Base-by-base conservation (phyloP, 2,888 invertebrate genomes). In the Vesta saturnalis region DNA sequence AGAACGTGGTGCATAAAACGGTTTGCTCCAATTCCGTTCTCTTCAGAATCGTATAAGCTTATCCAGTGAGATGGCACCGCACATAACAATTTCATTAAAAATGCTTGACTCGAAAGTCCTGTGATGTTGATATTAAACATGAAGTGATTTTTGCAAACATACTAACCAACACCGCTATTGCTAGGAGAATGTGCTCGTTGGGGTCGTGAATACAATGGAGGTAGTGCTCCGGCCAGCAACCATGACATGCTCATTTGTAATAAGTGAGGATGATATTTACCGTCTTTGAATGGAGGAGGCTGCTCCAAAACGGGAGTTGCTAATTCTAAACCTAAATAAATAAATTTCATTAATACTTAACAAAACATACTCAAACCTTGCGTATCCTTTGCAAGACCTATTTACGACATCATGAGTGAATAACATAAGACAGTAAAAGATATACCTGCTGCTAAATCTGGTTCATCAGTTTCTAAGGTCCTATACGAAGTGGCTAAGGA, bases 1-100 rank as follows among this genome's bases (percentile, higher is more conserved):
- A 95, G 87, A 2, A 96, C 93, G 85, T 96, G 96, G 80, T 95
- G 94, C 76, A 94, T 85, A 84, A 96, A 96, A 15, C 84, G 70
- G 86, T 96, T 96, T 64, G 92, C 89, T 21, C 95, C 96, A n/a
- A 92, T 85, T 0, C 96, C 97, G 84, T 95, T 94, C 69, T 93
- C 91, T 76, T 91, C 89, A 63, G 94, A 93, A 78, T 92, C 90
- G 85, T 96, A 97, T 60, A 97, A 85, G 69, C 92, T 86, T 60
- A 90, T 89, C 96, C 96, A 97, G 84, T 94, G 94, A 64, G 92
- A 92, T 1, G 92, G 92, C 76, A 91, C 86, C 74, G 90, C 86
- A 74, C 90, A 90, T 62, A 89, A 84, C 16, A 91, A 83, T 68
- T 90, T 89, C 64, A 89, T 87, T 77, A 92, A 86, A 83, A 92